phyloP scores from a whole-genome alignment of 92 coral and sea anemone genomes.

The Palythoa grandiflora region DNA sequence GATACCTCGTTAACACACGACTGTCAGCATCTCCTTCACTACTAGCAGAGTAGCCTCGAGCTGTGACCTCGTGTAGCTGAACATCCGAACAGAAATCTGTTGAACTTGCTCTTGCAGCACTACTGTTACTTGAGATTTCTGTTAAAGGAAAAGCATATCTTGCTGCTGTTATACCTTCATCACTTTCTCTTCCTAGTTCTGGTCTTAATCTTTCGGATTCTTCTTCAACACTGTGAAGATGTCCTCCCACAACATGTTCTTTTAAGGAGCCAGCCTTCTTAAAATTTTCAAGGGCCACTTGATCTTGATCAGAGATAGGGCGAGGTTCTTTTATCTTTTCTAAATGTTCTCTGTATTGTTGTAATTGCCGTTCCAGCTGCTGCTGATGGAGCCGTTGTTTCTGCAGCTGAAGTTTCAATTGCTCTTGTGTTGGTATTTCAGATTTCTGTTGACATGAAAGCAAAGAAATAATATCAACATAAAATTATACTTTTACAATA shows the following conservation, averaged over 20 bases:
- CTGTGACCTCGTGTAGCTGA: background rate
- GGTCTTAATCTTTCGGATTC: background rate
- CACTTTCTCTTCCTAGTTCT: background rate
- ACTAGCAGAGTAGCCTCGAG: background rate
- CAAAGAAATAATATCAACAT: background rate
- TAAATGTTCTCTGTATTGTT: background rate
- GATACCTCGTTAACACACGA: background rate
- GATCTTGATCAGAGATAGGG: background rate
- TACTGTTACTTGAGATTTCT: background rate
- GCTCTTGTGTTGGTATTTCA: background rate
- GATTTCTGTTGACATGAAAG: background rate
- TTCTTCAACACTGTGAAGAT: background rate
- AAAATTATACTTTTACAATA: background rate
- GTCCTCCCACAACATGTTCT: background rate
- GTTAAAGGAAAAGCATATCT: background rate
- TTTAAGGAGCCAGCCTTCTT: background rate
- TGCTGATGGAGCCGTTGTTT: background rate
- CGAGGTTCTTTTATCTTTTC: background rate
- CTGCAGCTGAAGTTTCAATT: slow-evolving; percentile 1
- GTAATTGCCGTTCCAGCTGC: background rate
- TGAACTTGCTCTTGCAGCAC: background rate
- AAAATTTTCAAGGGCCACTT: background rate
- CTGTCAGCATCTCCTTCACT: background rate
- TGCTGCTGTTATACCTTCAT: slow-evolving; percentile 1
- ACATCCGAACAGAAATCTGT: background rate